Conservation (phyloP, 2,888 invertebrate species). For the Alentia gelatinosa region DNA sequence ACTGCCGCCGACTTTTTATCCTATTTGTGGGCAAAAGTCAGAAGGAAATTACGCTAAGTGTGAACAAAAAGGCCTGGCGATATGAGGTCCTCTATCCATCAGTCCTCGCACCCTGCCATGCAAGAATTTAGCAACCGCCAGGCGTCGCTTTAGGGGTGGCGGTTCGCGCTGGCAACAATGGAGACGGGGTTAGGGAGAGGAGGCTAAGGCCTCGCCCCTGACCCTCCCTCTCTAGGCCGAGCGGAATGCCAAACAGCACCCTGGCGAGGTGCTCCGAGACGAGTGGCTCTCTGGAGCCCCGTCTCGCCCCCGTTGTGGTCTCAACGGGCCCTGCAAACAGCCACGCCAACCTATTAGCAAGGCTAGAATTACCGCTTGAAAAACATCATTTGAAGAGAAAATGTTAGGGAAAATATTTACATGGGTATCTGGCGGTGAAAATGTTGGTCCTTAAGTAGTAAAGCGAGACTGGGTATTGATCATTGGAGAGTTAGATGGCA, state of each 20-base stretch:
- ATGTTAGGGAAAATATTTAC: constrained; percentile 49
- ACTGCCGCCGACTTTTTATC: too few relatives aligned
- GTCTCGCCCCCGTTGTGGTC: background rate
- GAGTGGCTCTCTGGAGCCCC: constrained; percentile 11
- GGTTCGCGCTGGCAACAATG: background rate
- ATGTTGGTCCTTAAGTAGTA: constrained; percentile 46
- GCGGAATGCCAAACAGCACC: constrained; percentile 35
- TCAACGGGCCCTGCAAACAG: background rate
- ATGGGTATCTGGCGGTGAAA: constrained; percentile 39
- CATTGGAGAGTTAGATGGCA: background rate
- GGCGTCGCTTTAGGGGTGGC: too few relatives aligned
- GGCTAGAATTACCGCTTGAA: constrained; percentile 47
- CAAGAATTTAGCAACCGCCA: too few relatives aligned
- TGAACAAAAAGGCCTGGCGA: too few relatives aligned
- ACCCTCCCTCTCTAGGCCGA: background rate
- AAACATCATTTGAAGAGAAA: constrained; percentile 54
- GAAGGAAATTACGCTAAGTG: too few relatives aligned
- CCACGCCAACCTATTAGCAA: constrained; percentile 22
- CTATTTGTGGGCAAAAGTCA: too few relatives aligned
- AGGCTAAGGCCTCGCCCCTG: background rate
- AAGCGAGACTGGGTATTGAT: constrained; percentile 41
- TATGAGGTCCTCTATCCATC: too few relatives aligned
- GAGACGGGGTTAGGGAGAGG: background rate
- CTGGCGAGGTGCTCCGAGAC: background rate
- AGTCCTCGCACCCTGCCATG: too few relatives aligned